phyloP scores from a whole-genome alignment of 1,140 invertebrate species.

The Sitodiplosis mosellana region DNA sequence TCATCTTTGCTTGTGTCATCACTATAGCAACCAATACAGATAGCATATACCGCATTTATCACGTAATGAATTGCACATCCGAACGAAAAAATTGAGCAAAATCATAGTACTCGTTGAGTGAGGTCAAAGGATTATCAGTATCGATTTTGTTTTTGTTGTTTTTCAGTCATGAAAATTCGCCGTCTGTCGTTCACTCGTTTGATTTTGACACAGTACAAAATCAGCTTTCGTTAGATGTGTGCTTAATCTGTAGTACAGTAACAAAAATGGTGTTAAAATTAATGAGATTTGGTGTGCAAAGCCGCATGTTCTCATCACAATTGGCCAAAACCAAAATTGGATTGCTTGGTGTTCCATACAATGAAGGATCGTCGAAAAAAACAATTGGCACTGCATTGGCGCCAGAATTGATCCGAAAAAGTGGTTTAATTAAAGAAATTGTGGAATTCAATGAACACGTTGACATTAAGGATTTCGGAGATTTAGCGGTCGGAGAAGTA shows the following conservation, averaged over 20 bases:
- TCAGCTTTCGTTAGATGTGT: neutral
- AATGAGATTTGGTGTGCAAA: neutral
- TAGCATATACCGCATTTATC: too few species aligned
- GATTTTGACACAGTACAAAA: neutral
- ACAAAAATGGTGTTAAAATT: neutral
- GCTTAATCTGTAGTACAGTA: neutral
- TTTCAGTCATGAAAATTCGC: neutral
- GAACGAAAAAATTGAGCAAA: too few species aligned
- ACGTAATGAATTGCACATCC: too few species aligned
- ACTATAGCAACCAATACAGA: too few species aligned
- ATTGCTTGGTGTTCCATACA: slow-evolving; percentile 33
- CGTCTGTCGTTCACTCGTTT: neutral
- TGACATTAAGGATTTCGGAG: neutral
- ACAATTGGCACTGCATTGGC: slow-evolving; percentile 16
- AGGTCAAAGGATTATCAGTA: neutral
- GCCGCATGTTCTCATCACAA: too few species aligned
- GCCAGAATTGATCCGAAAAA: slow-evolving; percentile 5
- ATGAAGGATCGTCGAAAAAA: slow-evolving; percentile 28
- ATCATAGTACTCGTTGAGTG: too few species aligned
- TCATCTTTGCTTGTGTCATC: too few species aligned
- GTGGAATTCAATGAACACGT: neutral
- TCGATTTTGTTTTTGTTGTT: neutral
- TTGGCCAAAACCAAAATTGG: slow-evolving; percentile 14
- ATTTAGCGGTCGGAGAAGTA: neutral
- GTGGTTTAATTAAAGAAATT: neutral